A percentile compares a stretch with the other conserved stretches of the same genome.
phyloP scores from a whole-genome alignment of 2,888 invertebrate species.

The Leptinotarsa juncta region DNA sequence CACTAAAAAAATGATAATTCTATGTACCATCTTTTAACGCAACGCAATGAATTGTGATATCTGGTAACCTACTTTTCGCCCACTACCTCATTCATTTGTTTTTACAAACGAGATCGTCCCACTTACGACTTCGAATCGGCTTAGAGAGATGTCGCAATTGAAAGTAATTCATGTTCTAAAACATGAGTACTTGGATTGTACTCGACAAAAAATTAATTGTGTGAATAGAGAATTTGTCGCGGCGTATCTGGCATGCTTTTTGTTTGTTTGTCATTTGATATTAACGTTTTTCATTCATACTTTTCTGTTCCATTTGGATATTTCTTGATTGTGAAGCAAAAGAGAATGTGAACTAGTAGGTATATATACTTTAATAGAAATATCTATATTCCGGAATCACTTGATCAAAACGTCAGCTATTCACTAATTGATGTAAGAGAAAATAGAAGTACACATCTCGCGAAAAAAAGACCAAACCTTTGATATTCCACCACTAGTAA shows the following conservation, averaged over 20 bases:
- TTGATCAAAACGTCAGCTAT: too few species aligned
- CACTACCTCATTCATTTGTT: slow-evolving; percentile 12
- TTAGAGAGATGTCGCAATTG: background rate
- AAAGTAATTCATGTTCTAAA: background rate
- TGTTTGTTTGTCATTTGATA: background rate
- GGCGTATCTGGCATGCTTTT: background rate
- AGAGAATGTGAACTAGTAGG: too few species aligned
- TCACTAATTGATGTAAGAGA: too few species aligned
- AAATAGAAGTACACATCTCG: too few species aligned
- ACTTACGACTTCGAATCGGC: background rate
- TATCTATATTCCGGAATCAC: too few species aligned
- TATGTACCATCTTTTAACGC: background rate
- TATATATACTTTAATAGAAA: too few species aligned
- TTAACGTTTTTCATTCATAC: background rate
- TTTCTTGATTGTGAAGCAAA: too few species aligned
- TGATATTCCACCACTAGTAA: too few species aligned
- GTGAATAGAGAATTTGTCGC: background rate
- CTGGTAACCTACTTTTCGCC: slow-evolving; percentile 4
- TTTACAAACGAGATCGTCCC: slow-evolving; percentile 6
- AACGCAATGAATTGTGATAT: background rate
- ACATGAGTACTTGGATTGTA: background rate
- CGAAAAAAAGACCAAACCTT: too few species aligned
- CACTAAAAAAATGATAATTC: background rate
- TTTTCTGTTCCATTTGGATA: background rate
- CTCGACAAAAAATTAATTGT: background rate